These are phyloP conservation scores for Teleogryllus oceanicus DNA, from an alignment of 2,888 invertebrate species.

Conservation along the genomic window DNA sequence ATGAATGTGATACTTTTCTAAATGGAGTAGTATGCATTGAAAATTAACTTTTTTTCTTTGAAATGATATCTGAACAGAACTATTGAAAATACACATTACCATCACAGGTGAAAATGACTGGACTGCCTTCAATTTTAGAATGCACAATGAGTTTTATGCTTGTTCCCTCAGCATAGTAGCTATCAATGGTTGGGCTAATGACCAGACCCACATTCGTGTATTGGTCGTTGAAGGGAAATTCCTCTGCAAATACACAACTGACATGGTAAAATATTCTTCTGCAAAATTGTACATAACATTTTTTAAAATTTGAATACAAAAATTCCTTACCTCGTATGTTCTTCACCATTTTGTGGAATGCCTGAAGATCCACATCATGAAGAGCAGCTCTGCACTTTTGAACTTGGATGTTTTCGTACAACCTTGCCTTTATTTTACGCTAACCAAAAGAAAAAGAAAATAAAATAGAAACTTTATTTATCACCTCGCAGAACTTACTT, in stretches of 20 bases:
- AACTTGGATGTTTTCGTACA: constrained; percentile 66
- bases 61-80: too few species aligned
- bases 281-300: background rate
- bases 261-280: background rate
- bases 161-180: constrained; percentile 71
- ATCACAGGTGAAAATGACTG: constrained; percentile 88
- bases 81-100: constrained; percentile 55
- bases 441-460: constrained; percentile 36
- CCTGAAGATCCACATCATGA: constrained; percentile 73
- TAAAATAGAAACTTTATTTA: background rate
- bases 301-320: background rate
- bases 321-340: constrained; percentile 66
- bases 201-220: constrained; percentile 84
- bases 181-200: constrained; percentile 81
- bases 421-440: constrained; percentile 57
- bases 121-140: constrained; percentile 56
- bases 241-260: constrained; percentile 51
- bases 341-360: constrained; percentile 79
- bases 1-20: background rate
- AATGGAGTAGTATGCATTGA: background rate
- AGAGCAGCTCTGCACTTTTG: constrained; percentile 62
- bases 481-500: background rate
- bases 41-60: background rate
- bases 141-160: constrained; percentile 87
- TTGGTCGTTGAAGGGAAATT: constrained; percentile 70